These are phyloP conservation scores for Torymus aiolomorphi DNA, from an alignment of 2,888 invertebrate species.

Conservation along the genomic window DNA sequence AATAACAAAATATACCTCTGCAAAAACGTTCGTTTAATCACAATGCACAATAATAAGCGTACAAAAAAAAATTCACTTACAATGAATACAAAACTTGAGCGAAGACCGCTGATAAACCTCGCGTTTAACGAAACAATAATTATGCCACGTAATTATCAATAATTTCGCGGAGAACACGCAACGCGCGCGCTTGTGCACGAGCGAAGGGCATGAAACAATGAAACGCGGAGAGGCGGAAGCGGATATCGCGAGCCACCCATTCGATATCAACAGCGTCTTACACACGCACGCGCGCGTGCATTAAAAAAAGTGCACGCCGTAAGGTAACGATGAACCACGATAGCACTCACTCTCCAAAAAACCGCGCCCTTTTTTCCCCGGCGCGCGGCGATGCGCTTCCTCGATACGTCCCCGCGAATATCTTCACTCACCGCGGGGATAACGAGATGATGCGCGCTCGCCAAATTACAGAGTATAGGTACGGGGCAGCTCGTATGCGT, in stretches of 20 bases:
- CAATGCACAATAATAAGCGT: no score
- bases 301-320: no score
- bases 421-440: background rate
- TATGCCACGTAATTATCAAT: no score
- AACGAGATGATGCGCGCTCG: constrained; percentile 22
- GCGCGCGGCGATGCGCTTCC: background rate
- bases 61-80: no score
- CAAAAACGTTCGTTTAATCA: no score
- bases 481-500: background rate
- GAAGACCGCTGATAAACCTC: no score
- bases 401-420: background rate
- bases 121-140: no score
- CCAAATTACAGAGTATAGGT: constrained; percentile 35
- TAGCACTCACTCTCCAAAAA: background rate
- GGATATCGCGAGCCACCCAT: constrained; percentile 38
- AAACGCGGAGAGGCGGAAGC: constrained; percentile 3
- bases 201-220: background rate
- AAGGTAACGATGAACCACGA: background rate
- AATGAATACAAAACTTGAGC: no score
- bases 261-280: constrained; percentile 28
- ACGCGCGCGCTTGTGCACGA: background rate
- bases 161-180: no score
- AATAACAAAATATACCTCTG: no score
- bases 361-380: background rate
- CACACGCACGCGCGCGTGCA: no score